Evolutionary conservation across 2,113 vertebrate genomes (phyloP), one percentile per base, ranked within the genome.

Genomic region (Callocephalon fimbriatum): DNA sequence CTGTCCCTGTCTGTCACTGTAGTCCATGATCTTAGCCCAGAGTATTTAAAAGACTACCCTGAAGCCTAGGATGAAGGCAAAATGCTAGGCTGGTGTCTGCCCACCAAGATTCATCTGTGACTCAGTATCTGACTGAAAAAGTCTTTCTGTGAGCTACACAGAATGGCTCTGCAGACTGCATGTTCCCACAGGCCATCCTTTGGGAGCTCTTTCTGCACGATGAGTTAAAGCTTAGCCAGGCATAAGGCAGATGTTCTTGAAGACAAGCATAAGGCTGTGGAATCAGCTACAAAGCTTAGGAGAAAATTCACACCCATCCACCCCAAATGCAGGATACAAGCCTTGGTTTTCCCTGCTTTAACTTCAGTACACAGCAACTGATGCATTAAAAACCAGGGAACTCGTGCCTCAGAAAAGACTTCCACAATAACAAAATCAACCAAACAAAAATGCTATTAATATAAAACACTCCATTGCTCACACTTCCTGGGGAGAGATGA

Each of bases 381-480:
- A 84, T 2, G 27, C 35, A 4, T 72, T 67, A 78, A 51, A 74
- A 80, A 40, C 3, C 6, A 0, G 37, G 66, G 54, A 74, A 35
- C 26, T 51, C 5, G 0, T 71, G 86, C 51, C 73, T 91, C 84
- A 9, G 68, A 70, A 80, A 59, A 77, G 20, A 45, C 50, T 74
- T 58, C 32, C 42, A 50, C 18, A 4, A 11, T 1, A 66, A 65
- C 59, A 86, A 71, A 94, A 21, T 14, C 62, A 35, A 45, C 8
- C 56, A 56, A 85, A 90, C 51, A 82, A 90, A 81, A 93, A 56
- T 1, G 37, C 90, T 58, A 88, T 97, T 95, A 95, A 94, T 96
- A 95, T 73, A 90, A 95, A 96, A 93, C 95, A 90, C 77, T 77
- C 90, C 92, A 73, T 22, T 91, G 87, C 95, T 94, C 95, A 79